These are phyloP conservation scores for Antitype chi DNA, from an alignment of 2,888 invertebrate species.

Conservation along the genomic window DNA sequence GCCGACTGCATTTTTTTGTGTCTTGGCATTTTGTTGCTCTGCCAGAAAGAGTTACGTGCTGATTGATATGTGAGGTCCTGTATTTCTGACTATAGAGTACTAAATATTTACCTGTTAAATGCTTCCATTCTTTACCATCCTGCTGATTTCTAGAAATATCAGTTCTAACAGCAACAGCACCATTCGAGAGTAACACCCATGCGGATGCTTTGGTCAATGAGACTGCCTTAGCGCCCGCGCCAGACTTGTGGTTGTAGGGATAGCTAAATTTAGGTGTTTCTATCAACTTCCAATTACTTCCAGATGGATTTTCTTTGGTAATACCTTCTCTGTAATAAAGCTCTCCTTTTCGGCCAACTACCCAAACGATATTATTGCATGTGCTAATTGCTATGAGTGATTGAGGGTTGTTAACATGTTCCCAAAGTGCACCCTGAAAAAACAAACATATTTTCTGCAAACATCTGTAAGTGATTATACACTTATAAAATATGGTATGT, in stretches of 20 bases:
- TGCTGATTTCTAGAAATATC: conserved; percentile 94
- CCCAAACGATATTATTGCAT: conserved; percentile 95
- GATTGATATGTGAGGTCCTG: neutral
- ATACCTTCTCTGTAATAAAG: conserved; percentile 95
- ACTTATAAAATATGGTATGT: neutral
- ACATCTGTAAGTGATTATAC: neutral
- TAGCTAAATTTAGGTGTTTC: conserved; percentile 90
- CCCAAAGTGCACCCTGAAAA: conserved; percentile 93
- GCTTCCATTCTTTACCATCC: conserved; percentile 96
- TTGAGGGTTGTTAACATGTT: conserved; percentile 95
- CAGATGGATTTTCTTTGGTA: conserved; percentile 91
- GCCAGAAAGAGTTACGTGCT: conserved; percentile 9
- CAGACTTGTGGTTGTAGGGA: conserved; percentile 78
- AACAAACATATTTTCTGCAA: neutral
- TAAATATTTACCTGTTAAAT: conserved; percentile 84
- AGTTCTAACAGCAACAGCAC: conserved; percentile 94
- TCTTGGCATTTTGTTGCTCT: neutral
- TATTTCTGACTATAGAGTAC: neutral
- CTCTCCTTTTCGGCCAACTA: conserved; percentile 96
- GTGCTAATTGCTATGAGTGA: conserved; percentile 93
- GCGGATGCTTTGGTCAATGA: conserved; percentile 93
- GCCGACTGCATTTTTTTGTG: too few species aligned
- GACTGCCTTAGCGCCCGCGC: conserved; percentile 92
- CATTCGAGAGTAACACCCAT: conserved; percentile 95
- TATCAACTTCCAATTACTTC: conserved; percentile 94